These are phyloP conservation scores for Leptonema lineaticorne DNA, from an alignment of 1,140 invertebrate genomes.

Conservation along the genomic window DNA sequence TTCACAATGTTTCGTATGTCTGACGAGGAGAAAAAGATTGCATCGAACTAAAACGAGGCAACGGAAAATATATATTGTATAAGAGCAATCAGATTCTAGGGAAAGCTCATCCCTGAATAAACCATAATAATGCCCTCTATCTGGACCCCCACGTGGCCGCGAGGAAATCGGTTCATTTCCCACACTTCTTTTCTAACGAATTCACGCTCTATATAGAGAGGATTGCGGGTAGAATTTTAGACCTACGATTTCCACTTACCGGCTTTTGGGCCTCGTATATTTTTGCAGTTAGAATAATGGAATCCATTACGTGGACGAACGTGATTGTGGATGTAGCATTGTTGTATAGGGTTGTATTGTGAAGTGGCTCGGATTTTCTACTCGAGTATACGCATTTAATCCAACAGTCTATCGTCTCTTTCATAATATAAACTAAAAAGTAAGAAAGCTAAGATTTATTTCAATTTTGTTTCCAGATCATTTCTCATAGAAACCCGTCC, in stretches of 20 bases:
- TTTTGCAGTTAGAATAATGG: constrained; percentile 18
- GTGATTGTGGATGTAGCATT: neutral
- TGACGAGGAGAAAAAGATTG: no score
- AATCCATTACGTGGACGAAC: neutral
- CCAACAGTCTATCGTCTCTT: neutral
- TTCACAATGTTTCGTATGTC: neutral
- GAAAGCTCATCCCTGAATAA: constrained; percentile 16
- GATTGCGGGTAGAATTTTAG: no score
- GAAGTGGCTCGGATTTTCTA: no score
- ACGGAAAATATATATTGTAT: no score
- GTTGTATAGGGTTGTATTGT: neutral
- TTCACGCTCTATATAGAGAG: no score
- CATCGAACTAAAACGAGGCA: no score
- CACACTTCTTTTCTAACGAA: neutral
- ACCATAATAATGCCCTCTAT: constrained; percentile 16
- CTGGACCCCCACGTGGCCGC: neutral
- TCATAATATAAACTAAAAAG: no score
- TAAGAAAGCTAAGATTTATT: no score
- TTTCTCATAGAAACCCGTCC: no score
- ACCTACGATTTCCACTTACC: neutral
- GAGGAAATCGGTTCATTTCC: constrained; percentile 18
- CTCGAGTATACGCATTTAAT: neutral
- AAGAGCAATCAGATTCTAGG: neutral
- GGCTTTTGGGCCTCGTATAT: neutral
- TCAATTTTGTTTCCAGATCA: no score